These are phyloP conservation scores for Thaumetopoea pityocampa DNA, from an alignment of 1,140 invertebrate genomes.

Conservation along the genomic window DNA sequence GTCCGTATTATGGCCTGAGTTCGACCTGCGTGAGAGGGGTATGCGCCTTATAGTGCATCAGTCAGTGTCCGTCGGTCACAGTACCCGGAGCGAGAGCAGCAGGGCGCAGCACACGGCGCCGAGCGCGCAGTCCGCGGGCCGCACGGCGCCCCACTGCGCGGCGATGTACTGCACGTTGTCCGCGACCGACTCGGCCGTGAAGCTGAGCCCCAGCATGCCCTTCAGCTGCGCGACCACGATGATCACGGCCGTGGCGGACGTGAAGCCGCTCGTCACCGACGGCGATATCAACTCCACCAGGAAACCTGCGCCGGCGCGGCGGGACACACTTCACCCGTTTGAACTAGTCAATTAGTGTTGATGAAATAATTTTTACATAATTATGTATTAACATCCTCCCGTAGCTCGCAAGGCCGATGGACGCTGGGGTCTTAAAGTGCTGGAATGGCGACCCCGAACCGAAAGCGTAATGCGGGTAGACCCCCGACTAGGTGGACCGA, in stretches of 20 bases:
- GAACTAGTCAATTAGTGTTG: too few species aligned
- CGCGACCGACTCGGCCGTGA: constrained; percentile 78
- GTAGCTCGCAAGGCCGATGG: too few species aligned
- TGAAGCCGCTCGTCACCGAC: constrained; percentile 94
- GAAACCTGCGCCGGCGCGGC: constrained; percentile 89
- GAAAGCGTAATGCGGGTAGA: too few species aligned
- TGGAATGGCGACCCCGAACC: too few species aligned
- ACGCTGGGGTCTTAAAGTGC: too few species aligned
- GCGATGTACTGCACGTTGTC: constrained; percentile 79
- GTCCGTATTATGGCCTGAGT: neutral
- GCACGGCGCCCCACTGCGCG: constrained; percentile 75
- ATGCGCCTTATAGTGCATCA: neutral
- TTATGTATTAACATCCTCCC: too few species aligned
- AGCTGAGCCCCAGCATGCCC: constrained; percentile 85
- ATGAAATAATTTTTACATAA: too few species aligned
- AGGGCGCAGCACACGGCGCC: constrained; percentile 80
- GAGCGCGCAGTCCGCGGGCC: constrained; percentile 78
- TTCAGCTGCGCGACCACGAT: constrained; percentile 94
- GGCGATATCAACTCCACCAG: constrained; percentile 95
- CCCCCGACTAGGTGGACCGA: too few species aligned
- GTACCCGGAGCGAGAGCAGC: constrained; percentile 81
- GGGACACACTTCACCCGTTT: neutral
- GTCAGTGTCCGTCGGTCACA: neutral
- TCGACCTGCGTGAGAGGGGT: neutral
- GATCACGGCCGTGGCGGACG: constrained; percentile 93